These are phyloP conservation scores for Drosophila peninsularis DNA, from an alignment of 2,888 invertebrate species.

Conservation along the genomic window DNA sequence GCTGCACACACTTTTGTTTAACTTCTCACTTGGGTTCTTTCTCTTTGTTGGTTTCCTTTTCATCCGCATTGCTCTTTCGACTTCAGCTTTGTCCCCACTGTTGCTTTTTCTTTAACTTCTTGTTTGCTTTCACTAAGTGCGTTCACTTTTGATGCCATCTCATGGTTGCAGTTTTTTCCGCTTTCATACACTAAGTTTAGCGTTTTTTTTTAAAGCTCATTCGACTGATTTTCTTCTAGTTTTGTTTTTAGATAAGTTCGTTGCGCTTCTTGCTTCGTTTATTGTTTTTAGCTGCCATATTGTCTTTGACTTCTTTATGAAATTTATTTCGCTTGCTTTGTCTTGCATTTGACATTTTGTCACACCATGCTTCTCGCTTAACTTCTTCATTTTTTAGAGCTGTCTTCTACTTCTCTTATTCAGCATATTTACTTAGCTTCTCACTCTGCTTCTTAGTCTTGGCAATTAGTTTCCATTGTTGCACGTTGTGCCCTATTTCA, in stretches of 20 bases:
- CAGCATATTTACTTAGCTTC: no score
- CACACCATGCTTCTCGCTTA: not conserved
- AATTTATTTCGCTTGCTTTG: not conserved
- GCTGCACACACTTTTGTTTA: constrained; percentile 1
- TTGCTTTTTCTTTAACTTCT: not conserved
- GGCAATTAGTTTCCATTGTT: no score
- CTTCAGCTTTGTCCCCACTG: not conserved
- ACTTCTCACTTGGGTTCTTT: not conserved
- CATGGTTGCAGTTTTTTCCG: not conserved
- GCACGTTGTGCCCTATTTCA: not conserved
- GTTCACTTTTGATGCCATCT: constrained; percentile 5
- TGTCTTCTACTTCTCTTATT: no score
- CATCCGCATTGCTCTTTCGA: not conserved
- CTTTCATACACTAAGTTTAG: not conserved
- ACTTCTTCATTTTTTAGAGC: no score
- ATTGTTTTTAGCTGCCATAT: not conserved
- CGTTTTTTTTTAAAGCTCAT: not conserved
- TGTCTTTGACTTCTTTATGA: not conserved
- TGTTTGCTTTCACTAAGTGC: constrained; percentile 9
- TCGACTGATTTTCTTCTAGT: not conserved
- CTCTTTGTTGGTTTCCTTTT: not conserved
- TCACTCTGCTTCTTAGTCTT: no score
- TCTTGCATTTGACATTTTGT: not conserved
- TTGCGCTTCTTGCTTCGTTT: not conserved
- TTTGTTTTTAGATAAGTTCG: not conserved